phyloP scores from a whole-genome alignment of 2,888 invertebrate species.

The Liopterus haemorrhoidalis region DNA sequence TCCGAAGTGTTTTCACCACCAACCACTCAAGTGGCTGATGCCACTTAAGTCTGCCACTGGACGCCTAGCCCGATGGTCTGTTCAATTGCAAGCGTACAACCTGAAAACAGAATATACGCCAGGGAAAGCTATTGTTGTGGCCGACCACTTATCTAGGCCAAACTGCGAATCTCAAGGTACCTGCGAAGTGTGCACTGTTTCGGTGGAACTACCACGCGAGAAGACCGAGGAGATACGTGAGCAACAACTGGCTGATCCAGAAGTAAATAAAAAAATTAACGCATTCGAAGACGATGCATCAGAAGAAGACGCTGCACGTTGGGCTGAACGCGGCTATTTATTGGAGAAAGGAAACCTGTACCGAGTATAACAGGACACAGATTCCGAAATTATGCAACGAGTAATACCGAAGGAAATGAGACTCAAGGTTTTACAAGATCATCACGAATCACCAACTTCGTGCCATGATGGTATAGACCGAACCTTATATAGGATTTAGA shows the following conservation, averaged over 20 bases:
- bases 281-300: too few species aligned
- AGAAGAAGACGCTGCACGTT: slow-evolving; percentile 4
- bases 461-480: neutral
- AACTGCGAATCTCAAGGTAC: neutral
- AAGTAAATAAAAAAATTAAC: slow-evolving; percentile 16
- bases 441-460: slow-evolving; percentile 1
- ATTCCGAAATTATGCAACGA: too few species aligned
- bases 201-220: too few species aligned
- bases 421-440: neutral
- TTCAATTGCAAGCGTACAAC: slow-evolving; percentile 36
- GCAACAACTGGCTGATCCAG: slow-evolving; percentile 21
- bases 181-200: too few species aligned
- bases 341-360: slow-evolving; percentile 21
- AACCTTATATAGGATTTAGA: neutral
- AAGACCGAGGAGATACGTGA: neutral
- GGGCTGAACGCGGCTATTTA: slow-evolving; percentile 11
- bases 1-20: slow-evolving; percentile 40
- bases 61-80: slow-evolving; percentile 38
- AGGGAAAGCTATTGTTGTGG: slow-evolving; percentile 34
- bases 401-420: neutral
- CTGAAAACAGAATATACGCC: slow-evolving; percentile 2
- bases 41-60: slow-evolving; percentile 39
- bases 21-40: slow-evolving; percentile 43
- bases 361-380: too few species aligned
- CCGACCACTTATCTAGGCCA: slow-evolving; percentile 38